These are phyloP conservation scores for Drosophila vallismaia DNA, from an alignment of 2,888 invertebrate genomes.

Conservation along the genomic window DNA sequence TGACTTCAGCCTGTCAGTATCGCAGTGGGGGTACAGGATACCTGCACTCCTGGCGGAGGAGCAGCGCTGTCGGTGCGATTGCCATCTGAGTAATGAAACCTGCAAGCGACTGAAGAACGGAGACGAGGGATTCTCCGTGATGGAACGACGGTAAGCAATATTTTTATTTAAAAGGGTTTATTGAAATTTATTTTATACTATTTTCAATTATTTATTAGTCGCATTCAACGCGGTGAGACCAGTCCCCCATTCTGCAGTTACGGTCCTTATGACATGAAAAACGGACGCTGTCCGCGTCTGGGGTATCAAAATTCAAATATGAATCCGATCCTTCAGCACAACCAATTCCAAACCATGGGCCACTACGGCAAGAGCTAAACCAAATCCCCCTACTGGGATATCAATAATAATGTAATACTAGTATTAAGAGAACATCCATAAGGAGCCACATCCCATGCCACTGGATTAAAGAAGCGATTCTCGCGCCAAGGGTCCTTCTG, in stretches of 20 bases:
- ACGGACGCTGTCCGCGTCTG: conserved; percentile 82
- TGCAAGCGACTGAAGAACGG: conserved; percentile 87
- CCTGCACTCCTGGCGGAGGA: neutral
- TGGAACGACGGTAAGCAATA: conserved; percentile 86
- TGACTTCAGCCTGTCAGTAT: conserved; percentile 62
- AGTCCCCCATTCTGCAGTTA: conserved; percentile 79
- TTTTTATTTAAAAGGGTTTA: neutral
- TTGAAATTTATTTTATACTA: neutral
- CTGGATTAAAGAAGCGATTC: neutral
- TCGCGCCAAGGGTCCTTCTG: neutral
- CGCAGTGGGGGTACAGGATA: conserved; percentile 1
- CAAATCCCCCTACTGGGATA: conserved; percentile 49
- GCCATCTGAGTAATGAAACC: conserved; percentile 86
- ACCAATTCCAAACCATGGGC: conserved; percentile 30
- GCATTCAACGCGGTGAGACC: conserved; percentile 78
- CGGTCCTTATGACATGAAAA: conserved; percentile 74
- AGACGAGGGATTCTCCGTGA: conserved; percentile 87
- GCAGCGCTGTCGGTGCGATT: conserved; percentile 87
- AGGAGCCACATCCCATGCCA: neutral
- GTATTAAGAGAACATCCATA: neutral
- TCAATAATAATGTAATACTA: conserved; percentile 1
- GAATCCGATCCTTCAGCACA: conserved; percentile 27
- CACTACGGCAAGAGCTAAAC: conserved; percentile 70
- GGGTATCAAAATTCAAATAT: conserved; percentile 3
- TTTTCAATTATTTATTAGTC: conserved; percentile 58